Percentiles rank a stretch among this genome's conserved stretches.
Evolutionary conservation across 1,140 invertebrate genomes (phyloP).

Genomic region (Dysdera silvatica): DNA sequence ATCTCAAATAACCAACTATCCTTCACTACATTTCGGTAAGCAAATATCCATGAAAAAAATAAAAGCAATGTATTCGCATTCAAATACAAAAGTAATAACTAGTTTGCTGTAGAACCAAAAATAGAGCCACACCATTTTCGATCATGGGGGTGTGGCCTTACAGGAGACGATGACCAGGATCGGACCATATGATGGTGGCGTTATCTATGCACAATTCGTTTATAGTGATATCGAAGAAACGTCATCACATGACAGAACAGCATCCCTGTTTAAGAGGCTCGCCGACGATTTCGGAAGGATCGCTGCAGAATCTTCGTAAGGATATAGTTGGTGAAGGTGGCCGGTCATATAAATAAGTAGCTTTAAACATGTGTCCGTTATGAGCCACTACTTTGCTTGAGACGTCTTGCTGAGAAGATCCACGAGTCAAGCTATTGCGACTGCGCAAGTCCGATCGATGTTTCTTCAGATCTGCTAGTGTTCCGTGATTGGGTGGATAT

Average conservation of each 20-base stretch:
- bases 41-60: too few species aligned
- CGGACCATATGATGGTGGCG: too few species aligned
- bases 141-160: too few species aligned
- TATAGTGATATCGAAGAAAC: too few species aligned
- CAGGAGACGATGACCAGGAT: too few species aligned
- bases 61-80: too few species aligned
- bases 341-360: conserved; percentile 31
- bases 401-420: background rate
- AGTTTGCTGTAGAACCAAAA: too few species aligned
- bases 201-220: too few species aligned
- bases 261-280: conserved; percentile 34
- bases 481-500: conserved; percentile 45
- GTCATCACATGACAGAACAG: conserved; percentile 32
- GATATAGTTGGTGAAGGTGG: conserved; percentile 37
- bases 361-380: conserved; percentile 15
- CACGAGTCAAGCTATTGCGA: conserved; percentile 17
- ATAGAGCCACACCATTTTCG: too few species aligned
- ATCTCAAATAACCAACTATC: too few species aligned
- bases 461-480: conserved; percentile 81
- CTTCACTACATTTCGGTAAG: too few species aligned
- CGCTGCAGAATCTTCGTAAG: conserved; percentile 36
- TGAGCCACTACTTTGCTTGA: background rate
- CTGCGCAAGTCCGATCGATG: conserved; percentile 55
- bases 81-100: too few species aligned
- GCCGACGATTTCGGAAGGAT: conserved; percentile 38